Evolutionary conservation across 2,113 vertebrate species (phyloP).

Genomic region (Diglossa brunneiventris): DNA sequence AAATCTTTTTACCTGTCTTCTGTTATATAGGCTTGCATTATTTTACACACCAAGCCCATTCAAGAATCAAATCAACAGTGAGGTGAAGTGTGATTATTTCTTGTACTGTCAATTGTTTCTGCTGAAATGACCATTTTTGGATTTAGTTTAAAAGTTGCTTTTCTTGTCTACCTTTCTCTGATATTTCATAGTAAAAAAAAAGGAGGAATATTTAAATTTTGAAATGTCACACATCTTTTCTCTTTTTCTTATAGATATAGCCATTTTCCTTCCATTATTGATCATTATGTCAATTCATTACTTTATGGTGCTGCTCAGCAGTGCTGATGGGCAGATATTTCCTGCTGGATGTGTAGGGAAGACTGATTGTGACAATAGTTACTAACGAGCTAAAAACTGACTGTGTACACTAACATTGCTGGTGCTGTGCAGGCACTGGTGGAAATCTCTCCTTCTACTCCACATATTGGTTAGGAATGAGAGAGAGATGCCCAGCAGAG

Average conservation of each 20-base stretch:
- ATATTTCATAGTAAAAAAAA: background rate
- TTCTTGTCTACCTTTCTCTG: background rate
- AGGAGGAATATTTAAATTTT: background rate
- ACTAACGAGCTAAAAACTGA: background rate
- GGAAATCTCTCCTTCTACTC: background rate
- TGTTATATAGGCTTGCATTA: background rate
- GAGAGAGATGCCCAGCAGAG: background rate
- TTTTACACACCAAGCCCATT: background rate
- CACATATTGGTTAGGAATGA: background rate
- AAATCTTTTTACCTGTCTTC: background rate
- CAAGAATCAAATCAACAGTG: background rate
- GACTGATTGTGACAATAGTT: background rate
- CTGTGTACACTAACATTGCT: background rate
- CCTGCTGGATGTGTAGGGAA: background rate
- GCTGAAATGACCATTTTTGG: background rate
- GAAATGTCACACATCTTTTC: background rate
- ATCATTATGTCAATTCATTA: background rate
- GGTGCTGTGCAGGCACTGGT: background rate
- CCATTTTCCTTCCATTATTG: background rate
- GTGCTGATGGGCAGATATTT: background rate
- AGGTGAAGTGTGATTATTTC: background rate
- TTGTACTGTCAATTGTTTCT: background rate
- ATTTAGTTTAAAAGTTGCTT: background rate
- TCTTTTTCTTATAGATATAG: background rate
- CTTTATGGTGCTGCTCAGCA: background rate